Evolutionary conservation across 2,797 vertebrate genomes (phyloP).

Genomic region (Bovichtus variegatus): DNA sequence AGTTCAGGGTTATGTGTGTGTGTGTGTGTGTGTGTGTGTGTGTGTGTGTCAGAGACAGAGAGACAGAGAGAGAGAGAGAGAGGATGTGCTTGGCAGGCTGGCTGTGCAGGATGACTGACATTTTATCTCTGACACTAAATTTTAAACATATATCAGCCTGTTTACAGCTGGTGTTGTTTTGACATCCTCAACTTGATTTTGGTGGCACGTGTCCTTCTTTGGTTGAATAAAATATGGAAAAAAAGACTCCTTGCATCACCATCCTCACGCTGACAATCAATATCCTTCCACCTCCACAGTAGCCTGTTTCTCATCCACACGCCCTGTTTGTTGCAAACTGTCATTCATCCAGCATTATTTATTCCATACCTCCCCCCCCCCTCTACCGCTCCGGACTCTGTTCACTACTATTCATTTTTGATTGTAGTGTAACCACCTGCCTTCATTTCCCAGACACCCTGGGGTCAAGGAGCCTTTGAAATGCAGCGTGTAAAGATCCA

Average conservation of each 20-base stretch:
- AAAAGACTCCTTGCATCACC: neutral
- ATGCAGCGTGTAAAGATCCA: conserved; percentile 58
- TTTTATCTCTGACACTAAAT: conserved; percentile 49
- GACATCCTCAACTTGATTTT: conserved; percentile 22
- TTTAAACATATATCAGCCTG: conserved; percentile 17
- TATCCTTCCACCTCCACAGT: conserved; percentile 4
- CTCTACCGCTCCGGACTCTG: neutral
- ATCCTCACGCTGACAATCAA: neutral
- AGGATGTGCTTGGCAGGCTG: neutral
- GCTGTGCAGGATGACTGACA: conserved; percentile 38
- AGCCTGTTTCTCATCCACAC: neutral
- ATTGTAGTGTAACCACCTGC: conserved; percentile 60
- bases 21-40: conserved; percentile 18
- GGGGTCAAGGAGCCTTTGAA: conserved; percentile 68
- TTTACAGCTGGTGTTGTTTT: conserved; percentile 19
- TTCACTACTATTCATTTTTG: conserved; percentile 52
- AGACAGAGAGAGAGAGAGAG: neutral
- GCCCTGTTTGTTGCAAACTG: neutral
- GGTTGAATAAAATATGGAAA: conserved; percentile 15
- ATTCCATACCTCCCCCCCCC: neutral
- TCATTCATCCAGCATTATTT: neutral
- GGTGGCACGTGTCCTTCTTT: neutral
- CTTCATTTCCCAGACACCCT: conserved; percentile 37
- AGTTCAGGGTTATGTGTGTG: conserved; percentile 36
- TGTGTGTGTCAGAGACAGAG: neutral